Conservation (phyloP, 2,888 invertebrate genomes). For the Lymantria dispar region DNA sequence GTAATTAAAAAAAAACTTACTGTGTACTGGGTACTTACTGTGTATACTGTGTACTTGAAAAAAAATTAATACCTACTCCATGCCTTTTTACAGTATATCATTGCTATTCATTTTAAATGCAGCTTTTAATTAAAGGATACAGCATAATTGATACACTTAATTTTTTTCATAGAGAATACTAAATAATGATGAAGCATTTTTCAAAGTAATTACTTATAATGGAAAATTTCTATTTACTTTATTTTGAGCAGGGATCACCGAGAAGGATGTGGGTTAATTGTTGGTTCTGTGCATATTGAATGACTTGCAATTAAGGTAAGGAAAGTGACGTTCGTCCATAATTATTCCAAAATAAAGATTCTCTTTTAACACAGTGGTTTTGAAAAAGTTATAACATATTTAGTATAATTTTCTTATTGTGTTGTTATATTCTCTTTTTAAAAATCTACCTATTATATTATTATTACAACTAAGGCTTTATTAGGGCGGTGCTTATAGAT, state of each 20-base stretch:
- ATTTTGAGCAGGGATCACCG: conserved; percentile 8
- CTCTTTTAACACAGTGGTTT: not conserved
- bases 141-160: not conserved
- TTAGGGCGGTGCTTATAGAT: too few species aligned
- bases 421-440: not conserved
- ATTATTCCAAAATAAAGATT: not conserved
- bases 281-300: not conserved
- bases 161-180: not conserved
- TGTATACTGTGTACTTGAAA: too few species aligned
- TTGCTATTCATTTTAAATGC: not conserved
- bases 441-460: not conserved
- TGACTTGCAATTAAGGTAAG: not conserved
- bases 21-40: too few species aligned
- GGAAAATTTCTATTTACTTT: not conserved
- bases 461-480: too few species aligned
- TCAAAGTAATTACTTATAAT: not conserved
- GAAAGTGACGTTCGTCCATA: not conserved
- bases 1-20: too few species aligned
- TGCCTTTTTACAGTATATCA: not conserved
- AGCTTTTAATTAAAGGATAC: not conserved
- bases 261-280: conserved; percentile 59
- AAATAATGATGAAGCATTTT: not conserved
- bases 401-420: not conserved
- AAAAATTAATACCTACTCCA: not conserved
- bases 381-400: not conserved